A percentile compares a stretch with the other conserved stretches of the same genome.
Evolutionary conservation across 2,797 vertebrate genomes (phyloP).

Genomic region (Ciconia nigra): DNA sequence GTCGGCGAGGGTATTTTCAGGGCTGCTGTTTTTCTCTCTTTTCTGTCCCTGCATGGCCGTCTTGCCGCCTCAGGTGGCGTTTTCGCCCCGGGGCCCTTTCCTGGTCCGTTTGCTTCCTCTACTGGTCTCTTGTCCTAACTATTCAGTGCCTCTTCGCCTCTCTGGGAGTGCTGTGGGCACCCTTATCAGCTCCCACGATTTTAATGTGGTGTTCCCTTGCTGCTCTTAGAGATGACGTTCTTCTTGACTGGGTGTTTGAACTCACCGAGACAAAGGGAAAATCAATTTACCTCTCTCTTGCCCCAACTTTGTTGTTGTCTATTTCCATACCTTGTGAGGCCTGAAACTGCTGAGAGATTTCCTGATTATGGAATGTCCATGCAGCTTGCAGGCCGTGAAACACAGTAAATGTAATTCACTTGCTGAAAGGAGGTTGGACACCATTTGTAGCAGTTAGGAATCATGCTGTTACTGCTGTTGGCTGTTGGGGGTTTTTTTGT

Average conservation of each 20-base stretch:
- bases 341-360: background rate
- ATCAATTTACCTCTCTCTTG: rapidly evolving
- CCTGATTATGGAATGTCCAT: rapidly evolving
- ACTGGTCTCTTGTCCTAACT: rapidly evolving
- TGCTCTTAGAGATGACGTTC: rapidly evolving
- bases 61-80: rapidly evolving
- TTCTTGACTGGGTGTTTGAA: background rate
- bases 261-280: rapidly evolving
- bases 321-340: background rate
- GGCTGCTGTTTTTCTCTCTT: rapidly evolving
- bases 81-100: rapidly evolving
- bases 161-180: rapidly evolving
- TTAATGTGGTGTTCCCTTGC: background rate
- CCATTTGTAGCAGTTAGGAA: background rate
- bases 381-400: background rate
- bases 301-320: rapidly evolving
- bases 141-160: rapidly evolving
- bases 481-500: rapidly evolving
- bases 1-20: background rate
- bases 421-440: background rate
- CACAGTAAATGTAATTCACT: background rate
- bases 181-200: rapidly evolving
- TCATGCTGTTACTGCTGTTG: background rate
- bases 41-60: rapidly evolving
- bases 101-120: rapidly evolving